Conservation (phyloP, 2,888 invertebrate species). For the Synanthedon formicaeformis region DNA sequence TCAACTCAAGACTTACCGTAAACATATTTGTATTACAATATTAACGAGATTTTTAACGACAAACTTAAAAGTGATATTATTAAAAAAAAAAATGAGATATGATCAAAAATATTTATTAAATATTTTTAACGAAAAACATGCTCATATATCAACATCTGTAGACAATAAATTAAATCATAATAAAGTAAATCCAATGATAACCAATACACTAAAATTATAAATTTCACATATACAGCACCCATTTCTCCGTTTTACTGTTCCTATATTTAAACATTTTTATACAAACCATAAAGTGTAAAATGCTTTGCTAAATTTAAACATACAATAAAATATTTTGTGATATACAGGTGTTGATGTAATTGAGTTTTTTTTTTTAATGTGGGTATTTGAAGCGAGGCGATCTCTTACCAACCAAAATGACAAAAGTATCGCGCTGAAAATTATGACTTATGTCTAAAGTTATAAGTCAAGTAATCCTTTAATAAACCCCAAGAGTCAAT, state of each 20-base stretch:
- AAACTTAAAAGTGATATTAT: slow-evolving; percentile 8
- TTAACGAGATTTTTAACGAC: slow-evolving; percentile 6
- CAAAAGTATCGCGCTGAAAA: slow-evolving; percentile 5
- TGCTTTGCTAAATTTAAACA: no score
- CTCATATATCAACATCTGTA: neutral
- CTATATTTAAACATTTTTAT: no score
- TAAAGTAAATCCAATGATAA: no score
- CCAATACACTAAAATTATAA: no score
- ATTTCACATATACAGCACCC: no score
- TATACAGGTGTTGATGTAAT: no score
- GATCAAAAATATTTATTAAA: neutral
- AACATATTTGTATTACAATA: neutral
- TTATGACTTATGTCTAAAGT: slow-evolving; percentile 1
- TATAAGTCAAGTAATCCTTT: neutral
- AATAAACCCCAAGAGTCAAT: slow-evolving; percentile 1
- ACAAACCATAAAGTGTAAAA: no score
- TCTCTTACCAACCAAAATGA: slow-evolving; percentile 1
- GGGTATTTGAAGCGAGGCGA: neutral
- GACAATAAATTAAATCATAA: neutral
- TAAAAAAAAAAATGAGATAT: slow-evolving; percentile 1
- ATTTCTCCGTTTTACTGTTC: no score
- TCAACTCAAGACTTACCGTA: neutral
- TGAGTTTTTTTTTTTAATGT: no score
- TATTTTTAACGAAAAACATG: no score
- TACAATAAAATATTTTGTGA: no score